Base-by-base conservation (phyloP, 2,797 vertebrate genomes). In the Bovichtus diacanthus region DNA sequence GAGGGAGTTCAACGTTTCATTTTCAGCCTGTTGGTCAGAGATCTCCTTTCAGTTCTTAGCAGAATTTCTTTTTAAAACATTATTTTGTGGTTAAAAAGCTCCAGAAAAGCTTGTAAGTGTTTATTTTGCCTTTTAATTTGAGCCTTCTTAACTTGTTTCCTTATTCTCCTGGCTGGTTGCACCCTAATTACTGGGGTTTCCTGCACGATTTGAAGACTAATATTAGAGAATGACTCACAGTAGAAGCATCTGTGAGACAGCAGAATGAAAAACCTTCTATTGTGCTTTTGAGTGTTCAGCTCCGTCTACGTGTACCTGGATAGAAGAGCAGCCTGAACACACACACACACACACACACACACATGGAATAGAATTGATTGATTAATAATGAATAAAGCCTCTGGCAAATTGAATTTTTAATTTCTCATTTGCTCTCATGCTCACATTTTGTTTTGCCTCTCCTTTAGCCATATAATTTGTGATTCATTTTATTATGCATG, bases 301-400 rank as follows among this genome's bases (percentile, higher is more conserved):
- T 76, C 21, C 61, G 58, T 76, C 64, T 82, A 3, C 49, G 71
- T 39, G 47, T 51, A 46, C 77, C 69, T 27, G 71, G 55, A 71
- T 43, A 36, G 29, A 85, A 74, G 76, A 73, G 61, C 79, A 79
- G 53, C 53, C 71, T 31, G 44, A 12, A 47, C 76, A 70, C 67
- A 68, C 62, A 54, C 65, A 65, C 62, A 63, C 66, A 36, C 62
- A 51, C 39, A 49, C 56, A 51, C 60, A 27, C 68, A 41, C 23
- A 64, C 71, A 36, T 62, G 66, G 56, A 73, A 64, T 74, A 74
- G 82, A 53, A 67, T 70, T 68, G 61, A 78, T 87, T 90, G 88
- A 93, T 95, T 94, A 94, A 94, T 94, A 94, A 94, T 93, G 82
- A 89, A 94, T 92, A 79, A 79, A 88, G 87, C 94, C 88, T 85